A percentile compares a stretch with the other conserved stretches of the same genome.
Evolutionary conservation across 2,888 invertebrate genomes (phyloP).

Genomic region (Chrysomela aeneicollis): DNA sequence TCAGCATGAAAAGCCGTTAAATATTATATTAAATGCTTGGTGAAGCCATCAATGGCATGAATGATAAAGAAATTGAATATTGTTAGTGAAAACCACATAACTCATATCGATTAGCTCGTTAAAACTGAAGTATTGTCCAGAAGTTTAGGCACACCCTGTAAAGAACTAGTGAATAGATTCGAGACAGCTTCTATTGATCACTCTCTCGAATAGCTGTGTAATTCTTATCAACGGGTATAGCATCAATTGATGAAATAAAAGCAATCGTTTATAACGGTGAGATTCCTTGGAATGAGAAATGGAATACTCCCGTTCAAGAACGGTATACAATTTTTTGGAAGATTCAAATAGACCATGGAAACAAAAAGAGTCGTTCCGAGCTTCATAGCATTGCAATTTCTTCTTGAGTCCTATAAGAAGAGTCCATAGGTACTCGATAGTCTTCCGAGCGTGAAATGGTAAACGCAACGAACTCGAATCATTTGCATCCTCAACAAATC

Average conservation of each 20-base stretch:
- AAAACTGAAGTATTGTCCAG: too few relatives aligned
- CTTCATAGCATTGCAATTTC: conserved; percentile 1
- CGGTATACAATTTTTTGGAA: background rate
- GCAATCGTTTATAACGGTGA: background rate
- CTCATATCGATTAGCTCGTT: too few relatives aligned
- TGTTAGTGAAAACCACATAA: too few relatives aligned
- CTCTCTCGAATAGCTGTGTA: too few relatives aligned
- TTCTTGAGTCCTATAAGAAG: too few relatives aligned
- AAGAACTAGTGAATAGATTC: too few relatives aligned
- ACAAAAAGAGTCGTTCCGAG: background rate
- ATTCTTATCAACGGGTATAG: too few relatives aligned
- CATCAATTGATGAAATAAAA: background rate
- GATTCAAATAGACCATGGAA: conserved; percentile 2
- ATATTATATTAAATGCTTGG: background rate
- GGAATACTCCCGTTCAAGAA: background rate
- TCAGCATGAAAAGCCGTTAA: background rate
- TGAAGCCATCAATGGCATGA: background rate
- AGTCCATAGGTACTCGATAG: too few relatives aligned
- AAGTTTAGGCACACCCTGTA: too few relatives aligned
- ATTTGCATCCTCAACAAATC: background rate
- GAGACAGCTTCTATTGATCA: background rate
- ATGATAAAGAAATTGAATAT: too few relatives aligned
- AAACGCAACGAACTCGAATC: background rate
- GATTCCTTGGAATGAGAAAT: too few relatives aligned
- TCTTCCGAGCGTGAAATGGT: background rate